Conservation (phyloP, 2,888 invertebrate genomes). For the Argyresthia goedartella region DNA sequence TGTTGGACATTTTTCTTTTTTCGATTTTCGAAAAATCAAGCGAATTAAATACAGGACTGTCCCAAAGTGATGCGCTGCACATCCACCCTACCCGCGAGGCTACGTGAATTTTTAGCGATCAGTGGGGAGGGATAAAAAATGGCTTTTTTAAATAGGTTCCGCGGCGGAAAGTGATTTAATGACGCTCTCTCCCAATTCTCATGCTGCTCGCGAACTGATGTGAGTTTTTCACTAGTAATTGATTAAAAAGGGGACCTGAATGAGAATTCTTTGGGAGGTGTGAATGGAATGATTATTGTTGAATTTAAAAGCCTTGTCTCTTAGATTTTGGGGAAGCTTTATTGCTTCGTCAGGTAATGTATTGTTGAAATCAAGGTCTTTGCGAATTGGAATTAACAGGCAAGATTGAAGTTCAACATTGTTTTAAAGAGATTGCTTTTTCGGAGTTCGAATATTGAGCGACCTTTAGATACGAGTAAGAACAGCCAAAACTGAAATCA, state of each 20-base stretch:
- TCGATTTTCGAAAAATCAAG: no score
- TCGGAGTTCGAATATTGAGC: no score
- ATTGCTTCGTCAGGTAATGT: background rate
- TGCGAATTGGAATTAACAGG: background rate
- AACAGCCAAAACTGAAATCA: no score
- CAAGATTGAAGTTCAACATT: no score
- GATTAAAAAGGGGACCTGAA: constrained; percentile 49
- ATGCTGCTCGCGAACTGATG: constrained; percentile 53
- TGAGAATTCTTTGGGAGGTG: constrained; percentile 53
- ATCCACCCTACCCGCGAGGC: constrained; percentile 20
- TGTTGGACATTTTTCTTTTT: no score
- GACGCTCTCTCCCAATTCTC: constrained; percentile 41
- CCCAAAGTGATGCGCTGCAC: constrained; percentile 1
- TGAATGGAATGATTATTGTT: constrained; percentile 35
- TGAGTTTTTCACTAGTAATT: constrained; percentile 55
- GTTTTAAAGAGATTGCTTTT: no score
- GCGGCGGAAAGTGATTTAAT: constrained; percentile 63
- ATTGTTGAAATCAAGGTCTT: background rate
- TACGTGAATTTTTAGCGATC: constrained; percentile 27
- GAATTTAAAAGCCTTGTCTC: constrained; percentile 1
- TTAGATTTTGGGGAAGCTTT: background rate
- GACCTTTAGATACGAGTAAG: no score
- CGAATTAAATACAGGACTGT: no score
- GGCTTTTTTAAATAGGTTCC: constrained; percentile 59
- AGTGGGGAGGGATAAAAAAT: constrained; percentile 47